Base-by-base conservation (phyloP, 2,888 invertebrate genomes). In the Ptilodon capucinus region DNA sequence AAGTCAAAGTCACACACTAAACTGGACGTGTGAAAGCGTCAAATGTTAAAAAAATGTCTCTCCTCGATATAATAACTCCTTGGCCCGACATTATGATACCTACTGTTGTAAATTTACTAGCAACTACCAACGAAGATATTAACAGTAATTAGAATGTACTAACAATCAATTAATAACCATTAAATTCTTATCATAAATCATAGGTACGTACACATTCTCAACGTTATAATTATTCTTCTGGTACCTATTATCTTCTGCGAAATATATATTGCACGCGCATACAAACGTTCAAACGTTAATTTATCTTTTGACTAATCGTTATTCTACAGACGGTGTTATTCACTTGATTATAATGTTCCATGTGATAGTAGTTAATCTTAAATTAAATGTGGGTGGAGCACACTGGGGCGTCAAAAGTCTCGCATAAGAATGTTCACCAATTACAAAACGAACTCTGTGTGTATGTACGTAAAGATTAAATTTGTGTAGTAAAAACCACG, bases 291-390 rank as follows among this genome's bases (percentile, higher is more conserved):
- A 40, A 41, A 1, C 39, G 18, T 25, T 7, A 23, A 44, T 57
- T 51, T 49, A 60, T 49, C 39, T 34, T 32, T 2, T 4, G 25
- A 35, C 40, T 41, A 51, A 54, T 48, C 36, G 47, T 36, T 46
- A 28, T 9, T 11, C 34, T 11, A 40, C 21, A 40, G n/a, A 52
- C 32, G 46, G 46, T 64, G 65, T 64, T 59, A 62, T 65, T 63
- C 52, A 64, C 43, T 51, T 61, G 58, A 67, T 71, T 54, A 54
- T 50, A 57, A 52, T 54, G 59, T 51, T 54, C n/a, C 63, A 63
- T 59, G 51, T 51, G 21, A 35, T 52, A 48, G 44, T 43, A 43
- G 46, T 62, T 56, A 61, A 68, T 68, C 65, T 60, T 28, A 23
- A 23, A 23, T 23, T 23, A 6, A 23, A n/a, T 28, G 2, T n/a